Conservation (phyloP, 2,113 vertebrate species). For the Mobula birostris region DNA sequence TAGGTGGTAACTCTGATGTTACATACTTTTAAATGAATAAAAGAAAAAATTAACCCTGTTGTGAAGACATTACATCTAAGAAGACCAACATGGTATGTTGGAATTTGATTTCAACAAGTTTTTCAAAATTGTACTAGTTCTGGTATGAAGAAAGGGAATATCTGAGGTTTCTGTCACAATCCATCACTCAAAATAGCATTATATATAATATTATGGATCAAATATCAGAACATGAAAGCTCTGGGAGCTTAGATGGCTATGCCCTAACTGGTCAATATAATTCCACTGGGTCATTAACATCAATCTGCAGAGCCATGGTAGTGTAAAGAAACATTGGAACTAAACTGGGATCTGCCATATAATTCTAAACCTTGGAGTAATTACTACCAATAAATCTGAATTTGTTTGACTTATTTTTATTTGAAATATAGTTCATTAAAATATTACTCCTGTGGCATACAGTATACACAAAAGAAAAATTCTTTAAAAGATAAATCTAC, state of each 20-base stretch:
- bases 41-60: too few relatives aligned
- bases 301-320: neutral
- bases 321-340: neutral
- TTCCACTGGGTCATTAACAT: neutral
- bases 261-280: neutral
- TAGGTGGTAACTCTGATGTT: too few relatives aligned
- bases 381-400: neutral
- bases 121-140: too few relatives aligned
- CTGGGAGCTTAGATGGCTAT: neutral
- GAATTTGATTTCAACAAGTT: too few relatives aligned
- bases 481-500: neutral
- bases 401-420: neutral
- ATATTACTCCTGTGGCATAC: neutral
- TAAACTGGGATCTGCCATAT: neutral
- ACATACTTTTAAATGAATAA: too few relatives aligned
- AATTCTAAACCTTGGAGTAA: neutral
- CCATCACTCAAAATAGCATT: neutral
- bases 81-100: too few relatives aligned
- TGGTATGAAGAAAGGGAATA: neutral
- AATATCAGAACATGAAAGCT: neutral
- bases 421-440: neutral
- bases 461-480: too few relatives aligned
- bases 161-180: neutral
- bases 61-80: too few relatives aligned
- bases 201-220: neutral